These are phyloP conservation scores for Aramus guarauna DNA, from an alignment of 2,113 vertebrate genomes.

Conservation along the genomic window DNA sequence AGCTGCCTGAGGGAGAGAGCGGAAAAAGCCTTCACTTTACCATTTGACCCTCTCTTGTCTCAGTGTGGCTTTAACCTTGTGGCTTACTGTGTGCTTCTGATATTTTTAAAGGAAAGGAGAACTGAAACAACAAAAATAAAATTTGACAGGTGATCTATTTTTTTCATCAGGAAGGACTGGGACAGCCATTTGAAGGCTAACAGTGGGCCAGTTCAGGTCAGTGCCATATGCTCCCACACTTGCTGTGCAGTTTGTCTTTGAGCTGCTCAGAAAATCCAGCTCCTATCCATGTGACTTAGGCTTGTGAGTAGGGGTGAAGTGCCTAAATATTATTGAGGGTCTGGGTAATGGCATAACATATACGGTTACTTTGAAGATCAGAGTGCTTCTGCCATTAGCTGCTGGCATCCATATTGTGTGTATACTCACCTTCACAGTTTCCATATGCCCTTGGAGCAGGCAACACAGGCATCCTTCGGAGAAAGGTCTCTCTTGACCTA, in stretches of 20 bases:
- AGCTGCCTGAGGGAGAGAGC: not conserved
- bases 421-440: not conserved
- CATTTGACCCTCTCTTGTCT: not conserved
- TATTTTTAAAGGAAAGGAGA: not conserved
- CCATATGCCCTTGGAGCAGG: not conserved
- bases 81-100: not conserved
- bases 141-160: not conserved
- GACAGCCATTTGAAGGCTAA: not conserved
- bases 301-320: not conserved
- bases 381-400: not conserved
- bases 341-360: not conserved
- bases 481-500: not conserved
- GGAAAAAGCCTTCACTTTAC: not conserved
- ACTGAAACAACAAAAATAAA: not conserved
- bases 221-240: fast-evolving
- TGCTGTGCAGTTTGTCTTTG: not conserved
- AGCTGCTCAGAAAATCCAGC: not conserved
- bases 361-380: not conserved
- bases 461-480: not conserved
- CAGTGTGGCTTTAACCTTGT: not conserved
- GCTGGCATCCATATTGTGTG: not conserved
- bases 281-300: not conserved
- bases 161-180: not conserved
- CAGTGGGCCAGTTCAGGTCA: not conserved
- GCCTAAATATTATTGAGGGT: not conserved